These are phyloP conservation scores for Acromyrmex heyeri DNA, from an alignment of 1,140 invertebrate species.

Conservation along the genomic window DNA sequence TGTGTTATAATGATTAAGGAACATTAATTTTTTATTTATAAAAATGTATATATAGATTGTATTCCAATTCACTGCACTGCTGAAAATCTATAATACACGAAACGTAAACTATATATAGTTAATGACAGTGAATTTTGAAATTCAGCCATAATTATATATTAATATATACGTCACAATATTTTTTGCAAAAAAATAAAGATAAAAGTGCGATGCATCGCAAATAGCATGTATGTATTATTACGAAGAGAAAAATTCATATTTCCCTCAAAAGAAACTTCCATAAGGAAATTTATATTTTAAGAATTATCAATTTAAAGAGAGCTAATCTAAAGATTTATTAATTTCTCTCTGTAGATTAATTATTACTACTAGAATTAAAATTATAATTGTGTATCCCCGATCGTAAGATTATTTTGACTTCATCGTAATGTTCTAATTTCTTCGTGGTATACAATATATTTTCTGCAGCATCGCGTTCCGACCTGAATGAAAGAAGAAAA, in stretches of 20 bases:
- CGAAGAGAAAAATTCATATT: neutral
- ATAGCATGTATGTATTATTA: neutral
- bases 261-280: neutral
- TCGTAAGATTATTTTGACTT: neutral
- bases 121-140: too few relatives aligned
- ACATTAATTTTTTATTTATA: neutral
- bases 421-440: neutral
- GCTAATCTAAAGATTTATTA: neutral
- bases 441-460: neutral
- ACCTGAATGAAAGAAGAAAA: slow-evolving; percentile 5
- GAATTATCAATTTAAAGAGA: neutral
- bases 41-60: neutral
- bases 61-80: too few relatives aligned
- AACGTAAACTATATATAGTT: too few relatives aligned
- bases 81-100: too few relatives aligned
- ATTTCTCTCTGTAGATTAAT: neutral
- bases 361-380: neutral
- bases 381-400: neutral
- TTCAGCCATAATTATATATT: neutral
- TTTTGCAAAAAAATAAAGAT: neutral
- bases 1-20: neutral
- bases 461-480: neutral
- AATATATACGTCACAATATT: neutral
- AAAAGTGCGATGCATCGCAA: neutral
- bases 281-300: neutral